phyloP scores from a whole-genome alignment of 2,113 vertebrate species.

The Osmerus eperlanus region DNA sequence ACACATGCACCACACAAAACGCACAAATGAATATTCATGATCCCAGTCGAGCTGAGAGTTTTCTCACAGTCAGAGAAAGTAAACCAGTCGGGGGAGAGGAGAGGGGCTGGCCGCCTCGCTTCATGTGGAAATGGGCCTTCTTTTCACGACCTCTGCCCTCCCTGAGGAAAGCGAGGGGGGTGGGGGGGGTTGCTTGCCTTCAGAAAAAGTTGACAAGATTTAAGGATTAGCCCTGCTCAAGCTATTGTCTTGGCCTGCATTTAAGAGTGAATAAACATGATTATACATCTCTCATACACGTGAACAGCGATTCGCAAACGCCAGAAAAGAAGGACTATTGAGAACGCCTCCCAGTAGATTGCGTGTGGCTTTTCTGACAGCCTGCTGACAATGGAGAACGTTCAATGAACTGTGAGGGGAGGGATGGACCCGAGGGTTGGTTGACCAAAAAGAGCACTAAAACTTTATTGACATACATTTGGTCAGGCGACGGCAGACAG shows the following conservation, averaged over 20 bases:
- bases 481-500: slow-evolving; percentile 47
- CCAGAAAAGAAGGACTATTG: slow-evolving; percentile 6
- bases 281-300: slow-evolving; percentile 42
- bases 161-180: slow-evolving; percentile 51
- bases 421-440: background rate
- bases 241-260: slow-evolving; percentile 52
- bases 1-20: no score
- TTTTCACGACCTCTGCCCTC: slow-evolving; percentile 57
- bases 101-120: slow-evolving; percentile 58
- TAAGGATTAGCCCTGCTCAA: slow-evolving; percentile 60
- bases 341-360: slow-evolving; percentile 4
- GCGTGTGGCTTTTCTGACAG: slow-evolving; percentile 9
- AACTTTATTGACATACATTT: slow-evolving; percentile 50
- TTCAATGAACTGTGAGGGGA: slow-evolving; percentile 20
- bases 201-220: slow-evolving; percentile 65
- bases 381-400: slow-evolving; percentile 35
- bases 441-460: slow-evolving; percentile 16
- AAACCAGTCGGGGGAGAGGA: slow-evolving; percentile 59
- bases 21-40: slow-evolving; percentile 71
- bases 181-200: slow-evolving; percentile 34
- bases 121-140: slow-evolving; percentile 69
- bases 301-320: slow-evolving; percentile 30
- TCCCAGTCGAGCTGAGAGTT: slow-evolving; percentile 52
- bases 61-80: slow-evolving; percentile 74
- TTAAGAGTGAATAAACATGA: slow-evolving; percentile 41